phyloP scores from a whole-genome alignment of 2,113 vertebrate genomes.

The Zosterops hypoxanthus region DNA sequence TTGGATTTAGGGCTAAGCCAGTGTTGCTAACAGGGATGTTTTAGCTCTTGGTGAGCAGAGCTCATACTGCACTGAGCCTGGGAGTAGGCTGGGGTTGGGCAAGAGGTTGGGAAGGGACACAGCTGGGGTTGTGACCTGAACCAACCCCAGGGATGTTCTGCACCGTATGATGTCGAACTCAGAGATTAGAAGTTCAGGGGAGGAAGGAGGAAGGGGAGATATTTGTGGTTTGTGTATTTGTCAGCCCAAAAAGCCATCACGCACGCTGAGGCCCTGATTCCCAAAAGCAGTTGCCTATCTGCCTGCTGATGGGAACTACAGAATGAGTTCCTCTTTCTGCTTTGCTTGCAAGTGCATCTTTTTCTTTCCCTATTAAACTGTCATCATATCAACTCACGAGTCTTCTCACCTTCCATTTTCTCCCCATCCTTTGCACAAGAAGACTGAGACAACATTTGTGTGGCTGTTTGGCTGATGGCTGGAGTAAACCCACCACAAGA shows the following conservation, averaged over 20 bases:
- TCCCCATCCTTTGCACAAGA: not conserved
- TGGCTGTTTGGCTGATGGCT: not conserved
- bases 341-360: conserved; percentile 10
- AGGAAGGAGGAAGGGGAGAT: not conserved
- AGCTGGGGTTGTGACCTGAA: not conserved
- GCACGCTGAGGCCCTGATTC: not conserved
- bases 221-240: not conserved
- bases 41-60: not conserved
- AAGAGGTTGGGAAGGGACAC: not conserved
- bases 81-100: not conserved
- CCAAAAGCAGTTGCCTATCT: not conserved
- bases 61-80: not conserved
- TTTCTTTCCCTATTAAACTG: not conserved
- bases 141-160: not conserved
- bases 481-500: not conserved
- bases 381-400: not conserved
- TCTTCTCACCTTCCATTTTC: not conserved
- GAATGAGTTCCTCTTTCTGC: conserved; percentile 29
- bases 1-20: not conserved
- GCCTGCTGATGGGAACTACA: not conserved
- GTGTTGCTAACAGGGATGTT: fast-evolving
- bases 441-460: not conserved
- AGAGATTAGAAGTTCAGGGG: not conserved
- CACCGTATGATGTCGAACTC: not conserved
- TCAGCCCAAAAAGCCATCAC: not conserved